These are phyloP conservation scores for Oncorhynchus kisutch DNA, from an alignment of 2,113 vertebrate species.

Conservation along the genomic window DNA sequence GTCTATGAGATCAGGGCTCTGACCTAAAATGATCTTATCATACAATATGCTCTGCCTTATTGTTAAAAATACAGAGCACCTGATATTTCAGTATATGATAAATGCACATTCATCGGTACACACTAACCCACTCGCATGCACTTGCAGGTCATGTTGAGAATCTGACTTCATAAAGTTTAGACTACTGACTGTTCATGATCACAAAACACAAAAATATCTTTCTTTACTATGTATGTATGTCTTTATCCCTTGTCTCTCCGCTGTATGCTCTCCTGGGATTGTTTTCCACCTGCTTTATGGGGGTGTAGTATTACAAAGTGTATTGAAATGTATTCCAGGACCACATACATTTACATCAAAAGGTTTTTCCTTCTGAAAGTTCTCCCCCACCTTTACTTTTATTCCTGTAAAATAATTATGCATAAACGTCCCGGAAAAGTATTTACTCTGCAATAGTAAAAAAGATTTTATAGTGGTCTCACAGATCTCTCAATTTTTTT, in stretches of 20 bases:
- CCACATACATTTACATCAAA: no score
- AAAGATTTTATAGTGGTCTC: slow-evolving; percentile 35
- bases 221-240: background rate
- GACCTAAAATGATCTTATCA: slow-evolving; percentile 20
- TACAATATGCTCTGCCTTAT: background rate
- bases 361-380: background rate
- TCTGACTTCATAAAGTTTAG: background rate
- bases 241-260: background rate
- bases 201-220: background rate
- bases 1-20: background rate
- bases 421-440: background rate
- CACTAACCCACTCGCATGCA: background rate
- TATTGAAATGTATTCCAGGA: background rate
- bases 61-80: background rate
- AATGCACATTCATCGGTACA: no score
- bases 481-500: slow-evolving; percentile 12
- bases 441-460: background rate
- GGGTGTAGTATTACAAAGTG: background rate
- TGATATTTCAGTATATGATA: background rate
- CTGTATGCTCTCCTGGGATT: background rate
- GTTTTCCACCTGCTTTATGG: background rate
- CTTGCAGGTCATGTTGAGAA: background rate
- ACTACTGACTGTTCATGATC: background rate
- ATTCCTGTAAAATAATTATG: background rate
- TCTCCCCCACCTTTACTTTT: background rate